Conservation (phyloP, 2,797 vertebrate genomes). For the Coreius guichenoti region DNA sequence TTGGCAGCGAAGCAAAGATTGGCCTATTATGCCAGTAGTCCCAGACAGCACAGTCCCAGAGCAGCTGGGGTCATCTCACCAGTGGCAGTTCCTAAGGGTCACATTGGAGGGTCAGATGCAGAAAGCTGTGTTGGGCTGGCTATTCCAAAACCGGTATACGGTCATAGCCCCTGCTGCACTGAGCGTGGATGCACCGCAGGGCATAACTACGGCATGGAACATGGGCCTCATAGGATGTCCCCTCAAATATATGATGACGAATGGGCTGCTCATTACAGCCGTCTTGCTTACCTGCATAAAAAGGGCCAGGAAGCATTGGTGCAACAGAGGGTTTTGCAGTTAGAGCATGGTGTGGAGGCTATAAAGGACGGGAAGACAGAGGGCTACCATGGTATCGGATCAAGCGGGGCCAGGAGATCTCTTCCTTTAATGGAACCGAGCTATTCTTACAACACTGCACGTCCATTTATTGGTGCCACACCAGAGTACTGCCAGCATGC, state of each 20-base stretch:
- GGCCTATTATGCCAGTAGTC: constrained; percentile 68
- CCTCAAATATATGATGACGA: constrained; percentile 70
- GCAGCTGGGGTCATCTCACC: constrained; percentile 62
- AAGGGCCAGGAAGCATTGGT: constrained; percentile 66
- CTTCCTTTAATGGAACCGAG: constrained; percentile 71
- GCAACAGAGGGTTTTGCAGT: constrained; percentile 70
- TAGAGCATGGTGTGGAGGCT: constrained; percentile 64
- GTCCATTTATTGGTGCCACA: constrained; percentile 66
- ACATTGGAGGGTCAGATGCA: constrained; percentile 57
- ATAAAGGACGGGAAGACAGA: constrained; percentile 67
- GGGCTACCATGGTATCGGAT: constrained; percentile 63
- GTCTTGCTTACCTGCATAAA: constrained; percentile 65
- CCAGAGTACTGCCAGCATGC: constrained; percentile 70
- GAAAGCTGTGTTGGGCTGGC: constrained; percentile 75
- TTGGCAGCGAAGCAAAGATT: constrained; percentile 71
- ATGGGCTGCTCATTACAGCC: constrained; percentile 68
- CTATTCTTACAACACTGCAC: constrained; percentile 69
- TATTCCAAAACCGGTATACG: constrained; percentile 86
- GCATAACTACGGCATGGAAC: constrained; percentile 70
- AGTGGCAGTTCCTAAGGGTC: constrained; percentile 61
- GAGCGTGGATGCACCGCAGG: constrained; percentile 76
- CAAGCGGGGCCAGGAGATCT: constrained; percentile 59
- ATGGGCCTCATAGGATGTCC: constrained; percentile 63
- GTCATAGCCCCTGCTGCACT: constrained; percentile 79
- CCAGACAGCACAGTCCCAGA: constrained; percentile 62